Base-by-base conservation (phyloP, 30 jellyfish, hydroid and myxozoan genomes). In the Aurelia aurita complex sp. Pacific region DNA sequence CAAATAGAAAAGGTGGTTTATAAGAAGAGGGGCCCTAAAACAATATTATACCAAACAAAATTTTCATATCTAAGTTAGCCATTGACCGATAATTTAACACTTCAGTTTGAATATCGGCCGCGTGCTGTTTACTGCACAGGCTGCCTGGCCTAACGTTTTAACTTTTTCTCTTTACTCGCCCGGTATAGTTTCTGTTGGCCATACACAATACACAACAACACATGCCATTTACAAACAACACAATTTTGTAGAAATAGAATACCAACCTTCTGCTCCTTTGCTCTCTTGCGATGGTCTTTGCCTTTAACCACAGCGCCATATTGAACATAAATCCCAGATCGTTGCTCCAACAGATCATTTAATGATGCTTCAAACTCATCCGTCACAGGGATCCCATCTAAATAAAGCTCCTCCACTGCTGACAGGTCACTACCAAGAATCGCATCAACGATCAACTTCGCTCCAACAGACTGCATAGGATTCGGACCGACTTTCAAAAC, bases 391-490 rank as follows among this genome's bases (percentile, higher is more conserved):
- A 88, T 78, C 19, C 77, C 88, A 74, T 88, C 74, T 84, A 88
- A 43, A 46, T 88, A 88, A 60, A 88, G 73, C 43, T 88, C 96
- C 59, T 78, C 89, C 35, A 79, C 77, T 18, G 35, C 79, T 1
- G 91, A 69, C 18, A 19, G 17, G 1, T 16, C 35, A 50, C 75
- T 43, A 14, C 66, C 77, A 15, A 64, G n/a, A 8, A 88, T 19
- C 36, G 87, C 83, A 10, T 88, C 83, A 10, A 88, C 64, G 0
- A 88, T 78, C 23, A 74, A 5, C 15, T 40, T 74, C 23, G 96
- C 96, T 51, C 96, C 96, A 32, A 36, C 78, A 11, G 80, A 17
- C 60, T 72, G 83, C 35, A 88, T 46, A 13, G 96, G 85, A 67
- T 88, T 88, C 33, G 42, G 33, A 34, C 91, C 91, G n/a, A 88